These are phyloP conservation scores for Lepus townsendii DNA, from an alignment of 2,797 vertebrate genomes.

Conservation along the genomic window DNA sequence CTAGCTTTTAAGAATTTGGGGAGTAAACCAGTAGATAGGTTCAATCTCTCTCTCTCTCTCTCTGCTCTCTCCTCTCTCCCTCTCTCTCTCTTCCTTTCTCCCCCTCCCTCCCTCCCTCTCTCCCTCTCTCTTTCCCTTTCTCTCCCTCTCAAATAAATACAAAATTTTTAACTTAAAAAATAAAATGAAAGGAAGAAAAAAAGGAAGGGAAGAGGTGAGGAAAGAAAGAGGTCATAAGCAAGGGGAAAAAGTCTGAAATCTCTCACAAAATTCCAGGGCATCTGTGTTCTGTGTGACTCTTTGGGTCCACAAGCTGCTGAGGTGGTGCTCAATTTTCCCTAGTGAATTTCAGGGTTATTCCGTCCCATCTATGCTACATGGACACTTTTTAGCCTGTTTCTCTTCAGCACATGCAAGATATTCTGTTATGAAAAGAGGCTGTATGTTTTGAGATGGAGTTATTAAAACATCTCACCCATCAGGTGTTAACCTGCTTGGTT, in stretches of 20 bases:
- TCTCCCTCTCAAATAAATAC: too few species aligned
- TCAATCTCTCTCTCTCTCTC: too few species aligned
- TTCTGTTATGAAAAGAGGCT: background rate
- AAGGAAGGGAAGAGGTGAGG: too few species aligned
- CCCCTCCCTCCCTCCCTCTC: too few species aligned
- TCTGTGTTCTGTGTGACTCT: background rate
- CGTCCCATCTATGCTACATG: background rate
- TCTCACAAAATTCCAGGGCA: background rate
- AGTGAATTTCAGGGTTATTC: background rate
- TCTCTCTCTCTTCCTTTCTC: too few species aligned
- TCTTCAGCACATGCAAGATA: background rate
- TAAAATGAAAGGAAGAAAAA: background rate
- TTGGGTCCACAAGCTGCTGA: background rate
- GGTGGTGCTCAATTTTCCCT: background rate
- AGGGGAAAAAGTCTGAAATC: background rate
- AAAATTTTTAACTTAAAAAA: too few species aligned
- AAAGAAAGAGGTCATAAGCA: background rate
- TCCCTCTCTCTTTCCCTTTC: too few species aligned
- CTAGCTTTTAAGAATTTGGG: too few species aligned
- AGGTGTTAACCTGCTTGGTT: background rate
- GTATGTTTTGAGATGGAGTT: background rate
- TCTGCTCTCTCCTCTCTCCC: fast-evolving
- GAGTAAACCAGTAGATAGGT: too few species aligned
- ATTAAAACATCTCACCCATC: background rate
- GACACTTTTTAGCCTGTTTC: background rate